Percentiles rank a stretch among this genome's conserved stretches.
These are phyloP conservation scores for Ectropis grisescens DNA, from an alignment of 1,140 invertebrate species.

Conservation along the genomic window DNA sequence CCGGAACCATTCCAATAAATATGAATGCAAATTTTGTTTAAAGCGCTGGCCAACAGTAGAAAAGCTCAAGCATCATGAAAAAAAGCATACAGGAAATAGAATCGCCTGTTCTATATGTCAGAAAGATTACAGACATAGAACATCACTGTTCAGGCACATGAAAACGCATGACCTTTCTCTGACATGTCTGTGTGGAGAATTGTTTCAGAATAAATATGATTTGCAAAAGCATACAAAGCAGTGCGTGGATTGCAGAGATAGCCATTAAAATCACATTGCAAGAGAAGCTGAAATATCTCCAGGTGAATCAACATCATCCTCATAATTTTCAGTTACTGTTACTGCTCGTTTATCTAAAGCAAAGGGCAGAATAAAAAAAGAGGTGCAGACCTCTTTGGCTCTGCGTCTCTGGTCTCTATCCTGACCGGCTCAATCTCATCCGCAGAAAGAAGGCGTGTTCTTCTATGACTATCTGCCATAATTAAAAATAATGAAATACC, in stretches of 20 bases:
- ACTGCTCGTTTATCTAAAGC: too few species aligned
- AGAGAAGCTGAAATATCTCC: background rate
- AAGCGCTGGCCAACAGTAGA: constrained; percentile 72
- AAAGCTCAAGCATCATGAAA: constrained; percentile 78
- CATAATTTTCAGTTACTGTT: background rate
- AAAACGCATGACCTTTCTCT: constrained; percentile 73
- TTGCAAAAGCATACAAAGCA: constrained; percentile 56
- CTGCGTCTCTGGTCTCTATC: too few species aligned
- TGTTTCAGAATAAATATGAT: constrained; percentile 58
- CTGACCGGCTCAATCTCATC: too few species aligned
- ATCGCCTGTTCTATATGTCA: constrained; percentile 72
- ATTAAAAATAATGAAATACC: too few species aligned
- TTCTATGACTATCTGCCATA: too few species aligned
- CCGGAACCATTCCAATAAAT: constrained; percentile 67
- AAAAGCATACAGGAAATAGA: constrained; percentile 76
- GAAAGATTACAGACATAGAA: constrained; percentile 75
- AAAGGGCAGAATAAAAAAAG: too few species aligned
- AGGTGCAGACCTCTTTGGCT: too few species aligned
- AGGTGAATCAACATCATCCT: background rate
- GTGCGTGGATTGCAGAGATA: constrained; percentile 8
- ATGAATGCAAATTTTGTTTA: constrained; percentile 68
- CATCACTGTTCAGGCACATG: constrained; percentile 79
- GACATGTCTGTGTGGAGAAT: constrained; percentile 69
- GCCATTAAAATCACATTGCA: background rate
- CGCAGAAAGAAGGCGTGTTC: too few species aligned